A percentile compares a stretch with the other conserved stretches of the same genome.
Evolutionary conservation across 1,140 invertebrate species (phyloP).

Genomic region (Phymastichus coffea): DNA sequence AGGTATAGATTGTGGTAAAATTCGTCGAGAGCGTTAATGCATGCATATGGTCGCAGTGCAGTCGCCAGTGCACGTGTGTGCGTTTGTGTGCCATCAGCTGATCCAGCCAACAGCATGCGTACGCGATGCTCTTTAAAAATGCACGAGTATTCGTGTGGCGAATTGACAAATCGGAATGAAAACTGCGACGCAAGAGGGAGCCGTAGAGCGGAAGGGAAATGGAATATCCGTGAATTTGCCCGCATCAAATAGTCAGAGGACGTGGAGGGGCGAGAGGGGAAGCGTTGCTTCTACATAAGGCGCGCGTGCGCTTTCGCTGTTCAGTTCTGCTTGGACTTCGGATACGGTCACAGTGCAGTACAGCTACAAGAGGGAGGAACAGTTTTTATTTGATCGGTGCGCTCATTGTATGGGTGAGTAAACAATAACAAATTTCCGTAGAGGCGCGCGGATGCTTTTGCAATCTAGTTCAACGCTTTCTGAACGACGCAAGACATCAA

Average conservation of each 20-base stretch:
- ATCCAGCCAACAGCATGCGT: too few relatives aligned
- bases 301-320: constrained; percentile 23
- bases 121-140: constrained; percentile 16
- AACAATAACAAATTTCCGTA: background rate
- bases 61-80: too few relatives aligned
- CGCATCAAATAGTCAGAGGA: too few relatives aligned
- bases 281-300: constrained; percentile 34
- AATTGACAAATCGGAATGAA: too few relatives aligned
- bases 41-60: too few relatives aligned
- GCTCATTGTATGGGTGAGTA: constrained; percentile 58
- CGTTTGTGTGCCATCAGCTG: too few relatives aligned
- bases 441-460: background rate
- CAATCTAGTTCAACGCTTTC: background rate
- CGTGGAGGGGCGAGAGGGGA: background rate
- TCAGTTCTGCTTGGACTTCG: constrained; percentile 48
- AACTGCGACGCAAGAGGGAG: background rate
- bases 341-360: constrained; percentile 25
- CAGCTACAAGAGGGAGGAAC: constrained; percentile 11
- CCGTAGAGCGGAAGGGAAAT: too few relatives aligned
- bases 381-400: constrained; percentile 57
- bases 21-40: too few relatives aligned
- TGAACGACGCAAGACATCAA: background rate
- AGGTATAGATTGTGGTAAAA: too few relatives aligned
- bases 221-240: too few relatives aligned
- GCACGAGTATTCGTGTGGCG: background rate